Conservation (phyloP, 2,113 vertebrate genomes). For the Clarias macrocephalus region DNA sequence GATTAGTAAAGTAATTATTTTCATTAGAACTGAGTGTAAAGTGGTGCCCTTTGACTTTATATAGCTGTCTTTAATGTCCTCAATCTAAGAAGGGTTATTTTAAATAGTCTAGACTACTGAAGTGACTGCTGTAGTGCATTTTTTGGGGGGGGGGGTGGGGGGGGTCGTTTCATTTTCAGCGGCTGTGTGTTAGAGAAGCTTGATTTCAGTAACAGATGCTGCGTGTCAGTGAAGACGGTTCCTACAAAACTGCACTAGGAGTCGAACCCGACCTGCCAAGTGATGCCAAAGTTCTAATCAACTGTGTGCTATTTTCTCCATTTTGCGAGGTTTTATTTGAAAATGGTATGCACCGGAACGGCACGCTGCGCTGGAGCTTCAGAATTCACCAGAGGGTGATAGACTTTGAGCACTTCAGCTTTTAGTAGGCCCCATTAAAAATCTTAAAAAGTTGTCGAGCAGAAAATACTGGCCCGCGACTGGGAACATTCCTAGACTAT, state of each 20-base stretch:
- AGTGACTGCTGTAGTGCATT: background rate
- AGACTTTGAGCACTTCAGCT: slow-evolving; percentile 46
- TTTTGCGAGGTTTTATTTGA: slow-evolving; percentile 59
- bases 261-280: slow-evolving; percentile 40
- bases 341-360: slow-evolving; percentile 45
- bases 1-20: slow-evolving; percentile 38
- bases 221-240: slow-evolving; percentile 53
- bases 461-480: slow-evolving; percentile 51
- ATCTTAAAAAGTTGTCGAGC: slow-evolving; percentile 47
- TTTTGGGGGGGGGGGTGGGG: background rate
- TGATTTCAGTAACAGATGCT: slow-evolving; percentile 54
- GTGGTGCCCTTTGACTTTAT: background rate
- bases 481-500: slow-evolving; percentile 58
- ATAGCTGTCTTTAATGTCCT: background rate
- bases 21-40: slow-evolving; percentile 6
- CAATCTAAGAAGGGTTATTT: background rate
- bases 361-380: slow-evolving; percentile 23
- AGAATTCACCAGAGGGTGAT: slow-evolving; percentile 52
- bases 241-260: slow-evolving; percentile 48
- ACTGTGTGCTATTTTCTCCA: slow-evolving; percentile 55
- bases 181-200: background rate
- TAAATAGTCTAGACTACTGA: background rate
- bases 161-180: background rate
- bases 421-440: slow-evolving; percentile 56
- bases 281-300: slow-evolving; percentile 58